Evolutionary conservation across 2,113 vertebrate genomes (phyloP), one percentile per base, ranked within the genome.

Genomic region (Aviceda subcristata): DNA sequence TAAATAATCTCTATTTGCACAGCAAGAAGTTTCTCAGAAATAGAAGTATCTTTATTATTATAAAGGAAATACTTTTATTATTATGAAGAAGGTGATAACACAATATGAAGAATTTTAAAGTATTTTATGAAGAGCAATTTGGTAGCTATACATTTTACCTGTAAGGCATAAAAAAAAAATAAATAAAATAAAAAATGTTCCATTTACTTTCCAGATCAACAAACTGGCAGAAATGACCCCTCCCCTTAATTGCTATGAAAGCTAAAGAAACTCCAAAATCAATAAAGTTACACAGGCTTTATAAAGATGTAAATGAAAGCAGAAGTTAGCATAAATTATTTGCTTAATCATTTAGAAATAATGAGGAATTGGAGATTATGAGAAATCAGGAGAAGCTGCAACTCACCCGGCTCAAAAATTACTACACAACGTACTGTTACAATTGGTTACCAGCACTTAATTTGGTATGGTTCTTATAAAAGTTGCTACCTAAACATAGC

Each of bases 321-420:
- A 84, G 23, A 92, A 92, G 48, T 85, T 82, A 78, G 41, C 63
- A 92, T 91, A 94, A 94, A 80, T 51, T 0, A 91, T 71, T 84
- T 88, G 56, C 56, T 86, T 93, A 74, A 82, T 88, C 68, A 78
- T 78, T 95, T 69, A 94, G 80, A 96, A 96, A 90, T 93, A 90
- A 87, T 4, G 24, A 90, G 48, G 55, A 87, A 84, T 74, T 26
- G 16, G 45, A 86, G 16, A 89, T 78, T 41, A 82, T 46, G 34
- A 91, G 39, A 86, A 86, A 88, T 63, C 34, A 84, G 14, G 15
- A 69, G 53, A 41, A 64, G 43, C 4, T 71, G 64, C 1, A 9
- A 75, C 21, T 84, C 68, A 74, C 12, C 13, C 18, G 88, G 38
- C 46, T 92, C 60, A 80, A 91, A 93, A 93, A 83, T 83, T 90